phyloP scores from a whole-genome alignment of 2,888 invertebrate species.

The Mycalesis mineus region DNA sequence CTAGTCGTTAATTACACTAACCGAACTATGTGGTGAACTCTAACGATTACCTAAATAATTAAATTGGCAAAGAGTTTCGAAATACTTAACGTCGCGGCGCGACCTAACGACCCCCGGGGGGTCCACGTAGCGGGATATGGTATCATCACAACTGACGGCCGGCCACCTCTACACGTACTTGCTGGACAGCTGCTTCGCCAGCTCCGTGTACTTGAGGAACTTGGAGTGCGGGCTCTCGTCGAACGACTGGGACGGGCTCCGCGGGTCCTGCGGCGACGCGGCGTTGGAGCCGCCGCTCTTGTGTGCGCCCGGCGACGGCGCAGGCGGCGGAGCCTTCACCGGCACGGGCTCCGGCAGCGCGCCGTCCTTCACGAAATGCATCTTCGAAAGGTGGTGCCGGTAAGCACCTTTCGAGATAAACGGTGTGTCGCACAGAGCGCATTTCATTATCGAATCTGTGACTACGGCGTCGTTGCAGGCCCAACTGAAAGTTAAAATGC shows the following conservation, averaged over 20 bases:
- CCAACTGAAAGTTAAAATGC: conserved; percentile 94
- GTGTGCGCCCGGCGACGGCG: conserved; percentile 65
- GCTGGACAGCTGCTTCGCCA: conserved; percentile 98
- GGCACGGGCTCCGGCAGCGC: conserved; percentile 86
- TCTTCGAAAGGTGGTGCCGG: conserved; percentile 96
- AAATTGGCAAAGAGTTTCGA: conserved; percentile 79
- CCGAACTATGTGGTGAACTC: conserved; percentile 75
- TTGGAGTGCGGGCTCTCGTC: conserved; percentile 97
- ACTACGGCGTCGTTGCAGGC: conserved; percentile 95
- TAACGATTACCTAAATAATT: conserved; percentile 75
- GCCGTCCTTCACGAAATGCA: conserved; percentile 97
- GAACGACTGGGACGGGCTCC: conserved; percentile 80
- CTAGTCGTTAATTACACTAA: conserved; percentile 76
- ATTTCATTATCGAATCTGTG: conserved; percentile 94
- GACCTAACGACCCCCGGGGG: conserved; percentile 69
- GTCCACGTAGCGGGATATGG: conserved; percentile 85
- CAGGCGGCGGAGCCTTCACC: conserved; percentile 74
- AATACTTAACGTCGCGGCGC: conserved; percentile 75
- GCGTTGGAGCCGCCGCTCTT: conserved; percentile 64
- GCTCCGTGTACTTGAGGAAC: conserved; percentile 98
- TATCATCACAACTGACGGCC: conserved; percentile 83
- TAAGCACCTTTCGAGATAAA: conserved; percentile 98
- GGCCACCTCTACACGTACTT: conserved; percentile 90
- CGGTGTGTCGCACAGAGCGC: conserved; percentile 96
- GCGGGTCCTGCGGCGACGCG: conserved; percentile 76